phyloP scores from a whole-genome alignment of 2,797 vertebrate genomes.

The Scarus forsteni region DNA sequence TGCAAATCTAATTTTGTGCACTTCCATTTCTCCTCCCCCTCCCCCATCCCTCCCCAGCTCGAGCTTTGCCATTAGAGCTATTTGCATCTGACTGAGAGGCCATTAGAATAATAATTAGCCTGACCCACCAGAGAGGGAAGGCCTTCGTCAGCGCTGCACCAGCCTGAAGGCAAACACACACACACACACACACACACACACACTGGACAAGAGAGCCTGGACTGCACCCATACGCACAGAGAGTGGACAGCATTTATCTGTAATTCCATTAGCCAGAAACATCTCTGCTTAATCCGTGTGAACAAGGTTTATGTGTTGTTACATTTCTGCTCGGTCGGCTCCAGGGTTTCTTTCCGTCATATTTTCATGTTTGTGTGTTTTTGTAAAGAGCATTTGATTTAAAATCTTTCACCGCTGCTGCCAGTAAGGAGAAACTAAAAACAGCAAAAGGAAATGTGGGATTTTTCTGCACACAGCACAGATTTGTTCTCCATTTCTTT shows the following conservation, averaged over 20 bases:
- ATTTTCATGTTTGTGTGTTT: background rate
- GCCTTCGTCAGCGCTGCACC: conserved; percentile 72
- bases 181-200: conserved; percentile 33
- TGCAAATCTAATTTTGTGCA: conserved; percentile 77
- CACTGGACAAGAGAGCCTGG: conserved; percentile 7
- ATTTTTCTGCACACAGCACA: conserved; percentile 39
- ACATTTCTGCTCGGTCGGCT: conserved; percentile 33
- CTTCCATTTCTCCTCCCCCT: conserved; percentile 62
- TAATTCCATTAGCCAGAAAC: conserved; percentile 66
- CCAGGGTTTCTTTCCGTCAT: background rate
- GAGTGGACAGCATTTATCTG: conserved; percentile 43
- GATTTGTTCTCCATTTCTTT: background rate
- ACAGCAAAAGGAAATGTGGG: conserved; percentile 38
- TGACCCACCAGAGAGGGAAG: conserved; percentile 82
- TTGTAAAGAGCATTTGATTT: background rate
- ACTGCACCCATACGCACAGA: background rate
- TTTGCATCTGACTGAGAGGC: conserved; percentile 88
- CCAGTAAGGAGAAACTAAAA: background rate
- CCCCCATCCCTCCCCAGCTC: conserved; percentile 43
- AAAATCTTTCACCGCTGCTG: conserved; percentile 27
- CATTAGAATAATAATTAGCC: conserved; percentile 90
- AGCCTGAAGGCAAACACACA: conserved; percentile 62
- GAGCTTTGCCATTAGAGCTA: conserved; percentile 84
- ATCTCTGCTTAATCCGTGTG: conserved; percentile 61
- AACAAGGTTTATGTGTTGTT: conserved; percentile 45